Conservation (phyloP, 2,797 vertebrate genomes). For the Periophthalmus magnuspinnatus region DNA sequence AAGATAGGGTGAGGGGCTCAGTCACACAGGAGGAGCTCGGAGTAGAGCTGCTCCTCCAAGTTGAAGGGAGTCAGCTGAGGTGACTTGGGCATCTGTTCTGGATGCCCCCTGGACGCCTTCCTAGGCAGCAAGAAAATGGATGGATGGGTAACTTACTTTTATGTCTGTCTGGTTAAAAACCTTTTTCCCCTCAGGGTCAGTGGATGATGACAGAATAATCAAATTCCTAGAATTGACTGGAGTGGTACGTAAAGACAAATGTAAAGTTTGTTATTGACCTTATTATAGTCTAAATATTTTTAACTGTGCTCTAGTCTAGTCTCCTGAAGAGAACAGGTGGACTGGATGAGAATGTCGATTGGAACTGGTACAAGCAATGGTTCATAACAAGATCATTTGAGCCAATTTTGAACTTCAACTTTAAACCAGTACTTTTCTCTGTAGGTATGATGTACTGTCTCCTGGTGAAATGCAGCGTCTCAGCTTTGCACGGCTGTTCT, state of each 20-base stretch:
- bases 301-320: slow-evolving; percentile 74
- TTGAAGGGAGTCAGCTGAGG: too few species aligned
- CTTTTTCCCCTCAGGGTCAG: slow-evolving; percentile 72
- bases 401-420: too few species aligned
- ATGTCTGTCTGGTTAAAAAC: neutral
- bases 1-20: too few species aligned
- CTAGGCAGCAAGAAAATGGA: too few species aligned
- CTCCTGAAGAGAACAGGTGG: slow-evolving; percentile 87
- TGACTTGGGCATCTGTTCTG: too few species aligned
- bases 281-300: neutral
- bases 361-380: slow-evolving; percentile 88
- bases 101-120: too few species aligned
- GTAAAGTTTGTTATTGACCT: neutral
- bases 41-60: too few species aligned
- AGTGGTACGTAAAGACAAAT: slow-evolving; percentile 81
- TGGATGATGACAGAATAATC: slow-evolving; percentile 90
- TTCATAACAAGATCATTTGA: neutral
- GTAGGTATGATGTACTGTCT: slow-evolving; percentile 93
- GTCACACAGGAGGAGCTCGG: too few species aligned
- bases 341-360: slow-evolving; percentile 88
- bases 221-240: slow-evolving; percentile 88
- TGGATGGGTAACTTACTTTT: neutral
- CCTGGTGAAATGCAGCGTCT: slow-evolving; percentile 98
- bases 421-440: neutral
- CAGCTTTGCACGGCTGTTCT: slow-evolving; percentile 92